Evolutionary conservation across 2,113 vertebrate genomes (phyloP), one percentile per base, ranked within the genome.

Genomic region (Panurus biarmicus): DNA sequence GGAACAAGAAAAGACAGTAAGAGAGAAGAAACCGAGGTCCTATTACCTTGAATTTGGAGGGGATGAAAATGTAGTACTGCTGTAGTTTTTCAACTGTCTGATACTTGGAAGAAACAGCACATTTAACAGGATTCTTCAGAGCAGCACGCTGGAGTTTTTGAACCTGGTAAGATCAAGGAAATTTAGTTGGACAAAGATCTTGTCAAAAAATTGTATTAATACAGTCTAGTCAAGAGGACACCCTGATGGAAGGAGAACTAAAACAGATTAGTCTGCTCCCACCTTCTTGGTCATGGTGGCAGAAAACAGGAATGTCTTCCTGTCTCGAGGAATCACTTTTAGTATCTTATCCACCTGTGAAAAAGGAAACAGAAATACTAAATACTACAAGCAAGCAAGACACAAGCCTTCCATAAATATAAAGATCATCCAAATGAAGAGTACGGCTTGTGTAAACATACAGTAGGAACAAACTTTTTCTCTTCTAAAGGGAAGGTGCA

Each of bases 281-380:
- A 99, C 99, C 98, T 99, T 99, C 97, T 99, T 99, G 29, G 99
- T 99, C 99, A 99, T 99, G 36, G 99, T 99, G 73, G 99, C 99
- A 58, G 99, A 99, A 96, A 99, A 99, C 31, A 99, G 97, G 77
- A 98, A 99, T 2, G 99, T 99, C 45, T 98, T 99, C 86, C 99
- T 98, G 29, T 99, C 99, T 97, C 99, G 98, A 51, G 99, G 99
- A 96, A 99, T 99, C 94, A 99, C 98, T 96, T 99, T 99, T 72
- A 99, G 69, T 90, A 99, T 99, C 96, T 99, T 99, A 96, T 99
- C 99, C 88, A 99, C 99, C 99, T 99, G 95, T 25, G 69, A 76
- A 51, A 96, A 7, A 76, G 81, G 62, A 78, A 90, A 81, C 5
- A 5, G 11, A 84, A 95, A 87, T 20, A 10, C 29, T 74, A 51